A percentile compares a stretch with the other conserved stretches of the same genome.
Evolutionary conservation across 2,113 vertebrate genomes (phyloP).

Genomic region (Steatornis caripensis): DNA sequence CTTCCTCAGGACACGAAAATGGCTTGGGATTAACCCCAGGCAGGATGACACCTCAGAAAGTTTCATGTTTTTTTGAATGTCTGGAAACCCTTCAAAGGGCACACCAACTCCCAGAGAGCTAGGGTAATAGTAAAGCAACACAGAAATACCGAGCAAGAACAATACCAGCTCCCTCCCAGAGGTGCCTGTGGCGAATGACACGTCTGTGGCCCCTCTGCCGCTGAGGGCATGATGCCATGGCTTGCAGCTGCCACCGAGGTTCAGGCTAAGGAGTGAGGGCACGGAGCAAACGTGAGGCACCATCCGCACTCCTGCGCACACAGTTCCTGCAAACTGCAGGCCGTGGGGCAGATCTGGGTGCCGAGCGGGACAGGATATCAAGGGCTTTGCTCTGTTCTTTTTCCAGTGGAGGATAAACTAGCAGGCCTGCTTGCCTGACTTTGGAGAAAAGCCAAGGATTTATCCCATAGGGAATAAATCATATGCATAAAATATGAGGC

Average conservation of each 20-base stretch:
- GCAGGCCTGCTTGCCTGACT: neutral
- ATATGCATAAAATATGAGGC: constrained; percentile 25
- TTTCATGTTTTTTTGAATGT: neutral
- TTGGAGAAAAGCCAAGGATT: constrained; percentile 6
- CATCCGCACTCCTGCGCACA: neutral
- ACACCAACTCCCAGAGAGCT: neutral
- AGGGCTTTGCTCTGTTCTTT: neutral
- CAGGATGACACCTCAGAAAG: neutral
- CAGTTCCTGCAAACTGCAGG: neutral
- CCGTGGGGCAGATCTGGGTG: neutral
- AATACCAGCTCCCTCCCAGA: neutral
- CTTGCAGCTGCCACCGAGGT: neutral
- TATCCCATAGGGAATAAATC: neutral
- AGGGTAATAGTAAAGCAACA: neutral
- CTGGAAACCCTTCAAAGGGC: neutral
- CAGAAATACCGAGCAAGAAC: neutral
- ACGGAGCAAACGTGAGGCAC: neutral
- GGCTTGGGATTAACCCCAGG: neutral
- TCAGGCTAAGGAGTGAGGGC: neutral
- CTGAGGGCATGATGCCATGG: fast-evolving
- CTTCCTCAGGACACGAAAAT: neutral
- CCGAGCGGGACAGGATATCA: fast-evolving
- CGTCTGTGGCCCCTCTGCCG: neutral
- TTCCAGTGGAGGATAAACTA: neutral
- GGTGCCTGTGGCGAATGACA: neutral